A percentile compares a stretch with the other conserved stretches of the same genome.
Evolutionary conservation across 2,888 invertebrate genomes (phyloP).

Genomic region (Sarcophaga rosellei): DNA sequence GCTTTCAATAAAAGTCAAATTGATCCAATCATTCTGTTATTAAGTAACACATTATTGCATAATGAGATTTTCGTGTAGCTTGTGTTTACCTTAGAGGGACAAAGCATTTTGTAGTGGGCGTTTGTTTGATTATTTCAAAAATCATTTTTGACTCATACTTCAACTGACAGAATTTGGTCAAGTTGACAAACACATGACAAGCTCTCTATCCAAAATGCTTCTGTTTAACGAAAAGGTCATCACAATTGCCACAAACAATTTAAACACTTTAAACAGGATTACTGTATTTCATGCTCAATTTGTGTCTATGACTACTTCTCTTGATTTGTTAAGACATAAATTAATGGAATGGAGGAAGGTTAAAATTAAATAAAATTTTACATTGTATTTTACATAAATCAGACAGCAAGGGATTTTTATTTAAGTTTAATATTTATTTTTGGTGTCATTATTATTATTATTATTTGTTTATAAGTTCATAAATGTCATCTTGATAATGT

Average conservation of each 20-base stretch:
- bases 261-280: background rate
- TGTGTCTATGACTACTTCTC: background rate
- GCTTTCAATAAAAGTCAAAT: too few species aligned
- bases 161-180: slow-evolving; percentile 16
- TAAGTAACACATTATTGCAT: background rate
- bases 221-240: background rate
- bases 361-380: background rate
- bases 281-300: background rate
- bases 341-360: background rate
- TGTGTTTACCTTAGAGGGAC: background rate
- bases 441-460: background rate
- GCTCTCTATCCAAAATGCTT: background rate
- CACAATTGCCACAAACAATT: background rate
- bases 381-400: too few species aligned
- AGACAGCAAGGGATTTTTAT: background rate
- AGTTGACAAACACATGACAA: background rate
- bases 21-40: too few species aligned
- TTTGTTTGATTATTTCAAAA: background rate
- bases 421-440: background rate
- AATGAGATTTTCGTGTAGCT: background rate
- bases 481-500: slow-evolving; percentile 29
- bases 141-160: background rate
- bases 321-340: slow-evolving; percentile 12
- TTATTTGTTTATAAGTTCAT: background rate
- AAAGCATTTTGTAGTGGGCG: background rate